These are phyloP conservation scores for Siphamia tubifer DNA, from an alignment of 2,113 vertebrate species.

Conservation along the genomic window DNA sequence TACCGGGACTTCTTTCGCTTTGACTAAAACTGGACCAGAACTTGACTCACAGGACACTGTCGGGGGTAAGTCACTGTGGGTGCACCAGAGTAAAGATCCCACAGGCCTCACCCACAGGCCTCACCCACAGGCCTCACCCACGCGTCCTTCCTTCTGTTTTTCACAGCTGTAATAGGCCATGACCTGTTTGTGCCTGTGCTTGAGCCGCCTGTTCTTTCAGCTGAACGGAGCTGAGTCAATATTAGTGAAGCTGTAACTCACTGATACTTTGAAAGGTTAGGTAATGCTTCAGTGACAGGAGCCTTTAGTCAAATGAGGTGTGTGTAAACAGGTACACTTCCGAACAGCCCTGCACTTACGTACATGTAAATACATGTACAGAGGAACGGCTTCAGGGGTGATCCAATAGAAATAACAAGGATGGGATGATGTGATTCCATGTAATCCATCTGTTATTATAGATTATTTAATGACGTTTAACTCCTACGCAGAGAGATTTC, in stretches of 20 bases:
- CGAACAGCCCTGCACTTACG: neutral
- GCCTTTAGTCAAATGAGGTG: constrained; percentile 32
- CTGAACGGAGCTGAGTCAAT: constrained; percentile 57
- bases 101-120: no score
- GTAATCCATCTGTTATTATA: no score
- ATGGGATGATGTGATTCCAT: no score
- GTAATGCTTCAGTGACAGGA: constrained; percentile 34
- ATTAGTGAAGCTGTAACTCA: constrained; percentile 59
- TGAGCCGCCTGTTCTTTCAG: constrained; percentile 9
- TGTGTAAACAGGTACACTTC: constrained; percentile 35
- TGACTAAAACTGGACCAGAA: no score
- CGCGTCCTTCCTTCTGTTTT: constrained; percentile 40
- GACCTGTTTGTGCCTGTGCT: constrained; percentile 47
- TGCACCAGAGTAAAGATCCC: no score
- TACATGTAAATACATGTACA: neutral
- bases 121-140: neutral
- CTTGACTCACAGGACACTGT: no score
- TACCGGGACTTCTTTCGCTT: no score
- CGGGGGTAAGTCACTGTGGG: no score
- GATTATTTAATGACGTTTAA: no score
- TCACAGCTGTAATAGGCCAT: constrained; percentile 28
- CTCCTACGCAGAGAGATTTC: no score
- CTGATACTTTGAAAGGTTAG: constrained; percentile 27
- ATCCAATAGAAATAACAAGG: neutral
- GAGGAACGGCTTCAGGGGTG: neutral